Evolutionary conservation across 2,888 invertebrate species (phyloP).

Genomic region (Gastrophysa polygoni): DNA sequence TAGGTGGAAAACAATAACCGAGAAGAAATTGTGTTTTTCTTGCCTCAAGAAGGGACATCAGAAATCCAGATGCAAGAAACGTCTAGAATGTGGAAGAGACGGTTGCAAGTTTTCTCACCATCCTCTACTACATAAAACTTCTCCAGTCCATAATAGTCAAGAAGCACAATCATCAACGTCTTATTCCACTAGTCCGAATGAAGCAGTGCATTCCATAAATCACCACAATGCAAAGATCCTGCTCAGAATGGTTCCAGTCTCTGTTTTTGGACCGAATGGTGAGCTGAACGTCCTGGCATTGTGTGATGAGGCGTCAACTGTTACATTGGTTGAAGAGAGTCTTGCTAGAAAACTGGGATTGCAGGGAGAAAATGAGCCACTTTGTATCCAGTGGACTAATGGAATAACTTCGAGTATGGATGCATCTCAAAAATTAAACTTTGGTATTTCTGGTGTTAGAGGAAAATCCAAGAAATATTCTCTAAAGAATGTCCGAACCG

Average conservation of each 20-base stretch:
- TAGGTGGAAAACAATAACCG: too few relatives aligned
- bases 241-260: neutral
- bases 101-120: neutral
- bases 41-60: too few relatives aligned
- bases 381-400: conserved; percentile 3
- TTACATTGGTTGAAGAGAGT: neutral
- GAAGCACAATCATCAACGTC: neutral
- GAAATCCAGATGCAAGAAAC: neutral
- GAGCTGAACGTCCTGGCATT: neutral
- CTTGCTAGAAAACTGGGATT: neutral
- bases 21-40: too few relatives aligned
- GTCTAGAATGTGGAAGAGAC: neutral
- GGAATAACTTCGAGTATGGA: neutral
- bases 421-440: neutral
- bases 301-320: neutral
- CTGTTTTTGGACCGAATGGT: neutral
- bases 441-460: neutral
- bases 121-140: neutral
- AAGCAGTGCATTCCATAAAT: neutral
- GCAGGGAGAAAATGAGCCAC: neutral
- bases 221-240: neutral
- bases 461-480: neutral
- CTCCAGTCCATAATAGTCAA: neutral
- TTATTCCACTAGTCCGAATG: neutral
- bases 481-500: neutral